Evolutionary conservation across 2,797 vertebrate species (phyloP).

Genomic region (Thaleichthys pacificus): DNA sequence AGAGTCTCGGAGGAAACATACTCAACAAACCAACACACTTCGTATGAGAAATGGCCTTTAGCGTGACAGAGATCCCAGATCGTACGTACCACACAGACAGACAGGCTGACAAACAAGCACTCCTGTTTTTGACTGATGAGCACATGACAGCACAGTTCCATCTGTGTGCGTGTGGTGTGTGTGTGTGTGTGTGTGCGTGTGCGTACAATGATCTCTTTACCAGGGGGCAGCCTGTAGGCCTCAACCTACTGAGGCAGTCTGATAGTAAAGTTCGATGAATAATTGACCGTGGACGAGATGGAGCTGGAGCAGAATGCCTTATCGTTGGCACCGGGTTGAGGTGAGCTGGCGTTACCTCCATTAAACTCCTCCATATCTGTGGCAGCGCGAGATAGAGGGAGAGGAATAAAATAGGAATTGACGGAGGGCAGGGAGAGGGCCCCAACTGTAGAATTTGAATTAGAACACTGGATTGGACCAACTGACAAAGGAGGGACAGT

Average conservation of each 20-base stretch:
- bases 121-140: neutral
- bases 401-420: conserved; percentile 1
- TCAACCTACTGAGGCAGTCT: neutral
- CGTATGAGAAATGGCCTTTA: neutral
- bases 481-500: too few relatives aligned
- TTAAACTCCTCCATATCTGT: conserved; percentile 8
- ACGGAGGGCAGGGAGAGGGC: neutral
- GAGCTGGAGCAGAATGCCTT: neutral
- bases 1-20: neutral
- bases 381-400: conserved; percentile 1
- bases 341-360: neutral
- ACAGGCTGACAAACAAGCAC: neutral
- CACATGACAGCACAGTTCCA: neutral
- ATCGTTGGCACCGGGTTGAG: conserved; percentile 3
- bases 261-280: conserved; percentile 12
- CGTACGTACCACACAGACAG: neutral
- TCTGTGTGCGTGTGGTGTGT: neutral
- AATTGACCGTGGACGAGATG: conserved; percentile 13
- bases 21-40: neutral
- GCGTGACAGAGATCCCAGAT: neutral
- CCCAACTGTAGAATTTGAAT: neutral
- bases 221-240: neutral
- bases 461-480: neutral
- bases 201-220: neutral
- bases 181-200: neutral